phyloP scores from a whole-genome alignment of 2,113 vertebrate genomes.

The Calypte anna region DNA sequence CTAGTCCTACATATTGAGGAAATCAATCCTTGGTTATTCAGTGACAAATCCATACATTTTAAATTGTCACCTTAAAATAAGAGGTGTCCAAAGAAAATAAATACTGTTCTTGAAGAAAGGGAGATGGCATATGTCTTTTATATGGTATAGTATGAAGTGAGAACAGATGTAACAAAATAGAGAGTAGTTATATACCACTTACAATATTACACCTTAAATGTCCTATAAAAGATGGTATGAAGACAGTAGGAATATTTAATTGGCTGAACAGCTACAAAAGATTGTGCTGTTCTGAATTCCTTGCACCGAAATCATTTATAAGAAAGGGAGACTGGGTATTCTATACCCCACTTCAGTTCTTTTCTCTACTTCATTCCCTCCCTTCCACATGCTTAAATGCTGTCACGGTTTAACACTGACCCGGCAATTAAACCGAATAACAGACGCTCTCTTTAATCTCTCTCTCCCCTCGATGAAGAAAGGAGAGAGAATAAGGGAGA shows the following conservation, averaged over 20 bases:
- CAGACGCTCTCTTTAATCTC: too few relatives aligned
- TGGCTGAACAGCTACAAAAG: background rate
- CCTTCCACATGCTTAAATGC: background rate
- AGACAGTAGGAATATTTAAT: background rate
- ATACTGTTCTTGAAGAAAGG: background rate
- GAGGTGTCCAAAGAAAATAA: background rate
- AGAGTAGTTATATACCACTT: background rate
- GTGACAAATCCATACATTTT: background rate
- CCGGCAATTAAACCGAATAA: too few relatives aligned
- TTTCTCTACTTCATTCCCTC: background rate
- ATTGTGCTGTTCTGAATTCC: background rate
- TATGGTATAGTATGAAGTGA: background rate
- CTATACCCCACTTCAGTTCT: background rate
- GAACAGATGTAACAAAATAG: background rate
- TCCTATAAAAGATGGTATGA: background rate
- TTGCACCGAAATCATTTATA: background rate
- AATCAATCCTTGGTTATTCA: background rate
- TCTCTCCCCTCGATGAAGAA: too few relatives aligned
- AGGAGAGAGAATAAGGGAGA: too few relatives aligned
- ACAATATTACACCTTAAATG: background rate
- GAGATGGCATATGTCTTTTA: background rate
- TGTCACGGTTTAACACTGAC: too few relatives aligned
- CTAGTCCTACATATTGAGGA: background rate
- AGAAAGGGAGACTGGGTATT: background rate
- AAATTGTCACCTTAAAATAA: background rate